A percentile compares a stretch with the other conserved stretches of the same genome.
Evolutionary conservation across 2,888 invertebrate species (phyloP).

Genomic region (Pachymerium ferrugineum): DNA sequence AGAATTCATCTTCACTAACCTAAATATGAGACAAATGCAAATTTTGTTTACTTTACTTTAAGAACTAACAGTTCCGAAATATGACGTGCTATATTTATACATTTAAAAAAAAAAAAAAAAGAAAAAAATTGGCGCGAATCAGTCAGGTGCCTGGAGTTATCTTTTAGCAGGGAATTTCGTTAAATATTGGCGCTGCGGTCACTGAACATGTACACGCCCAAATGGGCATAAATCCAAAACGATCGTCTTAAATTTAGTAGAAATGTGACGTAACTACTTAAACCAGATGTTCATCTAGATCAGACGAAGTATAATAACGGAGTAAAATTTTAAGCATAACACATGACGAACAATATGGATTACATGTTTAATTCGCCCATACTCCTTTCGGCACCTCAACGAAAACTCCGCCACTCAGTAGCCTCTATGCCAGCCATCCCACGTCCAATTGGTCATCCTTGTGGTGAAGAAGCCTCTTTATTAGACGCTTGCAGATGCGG

Average conservation of each 20-base stretch:
- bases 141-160: too few species aligned
- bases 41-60: too few species aligned
- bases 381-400: neutral
- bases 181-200: neutral
- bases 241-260: neutral
- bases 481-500: constrained; percentile 1
- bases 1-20: too few species aligned
- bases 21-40: too few species aligned
- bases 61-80: too few species aligned
- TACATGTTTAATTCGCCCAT: neutral
- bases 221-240: neutral
- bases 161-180: neutral
- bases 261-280: neutral
- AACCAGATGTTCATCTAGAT: too few species aligned
- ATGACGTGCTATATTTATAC: too few species aligned
- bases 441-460: neutral
- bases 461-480: neutral
- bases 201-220: neutral
- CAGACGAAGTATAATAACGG: too few species aligned
- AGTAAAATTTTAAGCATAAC: neutral
- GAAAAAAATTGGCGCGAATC: too few species aligned
- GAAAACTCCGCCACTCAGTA: neutral
- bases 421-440: neutral
- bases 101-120: too few species aligned
- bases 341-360: neutral